Conservation (phyloP, 2,113 vertebrate species). For the Scomber scombrus region DNA sequence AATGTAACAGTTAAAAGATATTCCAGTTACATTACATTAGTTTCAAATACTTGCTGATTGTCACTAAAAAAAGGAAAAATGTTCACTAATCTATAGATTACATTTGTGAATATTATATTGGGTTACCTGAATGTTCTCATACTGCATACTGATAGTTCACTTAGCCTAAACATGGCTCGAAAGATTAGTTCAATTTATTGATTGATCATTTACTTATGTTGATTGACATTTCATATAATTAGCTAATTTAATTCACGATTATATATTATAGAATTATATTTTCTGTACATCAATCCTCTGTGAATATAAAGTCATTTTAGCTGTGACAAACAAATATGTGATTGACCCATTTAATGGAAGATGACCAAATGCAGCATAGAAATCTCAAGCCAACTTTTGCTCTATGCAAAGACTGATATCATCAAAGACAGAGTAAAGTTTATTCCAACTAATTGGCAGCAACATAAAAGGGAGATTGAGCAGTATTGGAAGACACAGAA, state of each 20-base stretch:
- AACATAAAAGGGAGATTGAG: slow-evolving; percentile 73
- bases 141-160: no score
- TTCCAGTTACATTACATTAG: no score
- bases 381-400: slow-evolving; percentile 38
- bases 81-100: no score
- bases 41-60: no score
- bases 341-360: slow-evolving; percentile 47
- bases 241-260: neutral
- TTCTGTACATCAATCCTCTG: neutral
- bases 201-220: neutral
- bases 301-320: neutral
- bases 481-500: slow-evolving; percentile 67
- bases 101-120: no score
- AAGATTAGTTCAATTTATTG: neutral
- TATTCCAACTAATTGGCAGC: slow-evolving; percentile 78
- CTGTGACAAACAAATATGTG: slow-evolving; percentile 1
- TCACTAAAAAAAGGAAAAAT: no score
- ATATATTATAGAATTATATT: neutral
- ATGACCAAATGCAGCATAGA: slow-evolving; percentile 17
- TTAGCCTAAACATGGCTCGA: no score
- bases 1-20: no score
- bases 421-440: slow-evolving; percentile 74
- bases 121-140: no score
- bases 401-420: slow-evolving; percentile 55
- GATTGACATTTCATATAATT: neutral